A percentile compares a stretch with the other conserved stretches of the same genome.
phyloP scores from a whole-genome alignment of 2,888 invertebrate species.

The Carpatolechia fugitivella region DNA sequence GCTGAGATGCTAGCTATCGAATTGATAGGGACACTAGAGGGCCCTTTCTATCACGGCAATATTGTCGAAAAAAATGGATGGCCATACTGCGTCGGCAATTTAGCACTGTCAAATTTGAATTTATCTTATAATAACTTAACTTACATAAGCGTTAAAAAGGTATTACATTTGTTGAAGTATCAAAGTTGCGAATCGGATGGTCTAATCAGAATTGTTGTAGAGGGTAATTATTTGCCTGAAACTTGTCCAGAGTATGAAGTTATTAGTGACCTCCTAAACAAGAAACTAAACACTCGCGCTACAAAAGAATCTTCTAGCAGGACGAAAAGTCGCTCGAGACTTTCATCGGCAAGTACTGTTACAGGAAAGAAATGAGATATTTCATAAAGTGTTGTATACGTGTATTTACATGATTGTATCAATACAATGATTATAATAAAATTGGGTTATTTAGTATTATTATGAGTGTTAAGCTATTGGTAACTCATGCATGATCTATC shows the following conservation, averaged over 20 bases:
- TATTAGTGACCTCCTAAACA: not conserved
- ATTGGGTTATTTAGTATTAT: too few species aligned
- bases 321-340: not conserved
- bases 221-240: slow-evolving; percentile 48
- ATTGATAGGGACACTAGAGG: not conserved
- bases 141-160: slow-evolving; percentile 36
- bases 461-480: too few species aligned
- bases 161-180: slow-evolving; percentile 37
- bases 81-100: slow-evolving; percentile 42
- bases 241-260: slow-evolving; percentile 29
- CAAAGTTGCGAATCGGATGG: slow-evolving; percentile 38
- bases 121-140: slow-evolving; percentile 51
- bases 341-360: not conserved
- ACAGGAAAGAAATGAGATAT: too few species aligned
- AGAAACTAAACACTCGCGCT: not conserved
- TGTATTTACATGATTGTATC: too few species aligned
- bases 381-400: too few species aligned
- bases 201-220: slow-evolving; percentile 42
- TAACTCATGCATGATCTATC: too few species aligned
- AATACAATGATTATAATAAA: too few species aligned
- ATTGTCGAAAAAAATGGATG: slow-evolving; percentile 28
- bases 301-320: not conserved
- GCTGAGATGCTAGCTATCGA: not conserved
- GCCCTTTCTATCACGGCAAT: slow-evolving; percentile 37
- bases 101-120: slow-evolving; percentile 48